Evolutionary conservation across 2,113 vertebrate genomes (phyloP).

Genomic region (Butorides virescens): DNA sequence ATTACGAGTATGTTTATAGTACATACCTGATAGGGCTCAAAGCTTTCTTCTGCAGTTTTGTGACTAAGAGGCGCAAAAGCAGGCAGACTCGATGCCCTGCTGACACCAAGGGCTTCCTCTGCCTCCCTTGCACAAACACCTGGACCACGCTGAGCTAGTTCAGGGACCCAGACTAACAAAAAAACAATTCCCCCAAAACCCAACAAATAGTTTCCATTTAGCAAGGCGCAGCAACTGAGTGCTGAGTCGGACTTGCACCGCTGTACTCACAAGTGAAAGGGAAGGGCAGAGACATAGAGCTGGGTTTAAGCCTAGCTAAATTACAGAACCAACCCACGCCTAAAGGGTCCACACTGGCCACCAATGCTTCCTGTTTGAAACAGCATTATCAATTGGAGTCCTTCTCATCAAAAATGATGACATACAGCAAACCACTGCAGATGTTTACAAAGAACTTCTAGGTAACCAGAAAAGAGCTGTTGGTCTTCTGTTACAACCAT

Average conservation of each 20-base stretch:
- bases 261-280: not conserved
- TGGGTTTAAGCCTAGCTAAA: not conserved
- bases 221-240: accelerated
- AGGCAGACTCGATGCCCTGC: too few relatives aligned
- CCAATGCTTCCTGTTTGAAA: not conserved
- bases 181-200: not conserved
- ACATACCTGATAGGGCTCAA: not conserved
- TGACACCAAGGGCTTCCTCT: not conserved
- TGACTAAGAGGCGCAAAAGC: not conserved
- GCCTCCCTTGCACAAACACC: not conserved
- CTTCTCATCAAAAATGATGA: not conserved
- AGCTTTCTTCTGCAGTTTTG: not conserved
- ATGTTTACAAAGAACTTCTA: not conserved
- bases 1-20: accelerated
- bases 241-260: not conserved
- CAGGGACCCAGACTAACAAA: not conserved
- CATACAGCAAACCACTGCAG: not conserved
- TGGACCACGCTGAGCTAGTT: not conserved
- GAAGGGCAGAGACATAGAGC: not conserved
- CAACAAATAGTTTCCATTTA: not conserved
- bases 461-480: not conserved
- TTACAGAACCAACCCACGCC: not conserved
- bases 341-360: not conserved
- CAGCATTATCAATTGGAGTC: not conserved
- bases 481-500: not conserved